These are phyloP conservation scores for Sepioteuthis lessoniana DNA, from an alignment of 2,888 invertebrate genomes.

Conservation along the genomic window DNA sequence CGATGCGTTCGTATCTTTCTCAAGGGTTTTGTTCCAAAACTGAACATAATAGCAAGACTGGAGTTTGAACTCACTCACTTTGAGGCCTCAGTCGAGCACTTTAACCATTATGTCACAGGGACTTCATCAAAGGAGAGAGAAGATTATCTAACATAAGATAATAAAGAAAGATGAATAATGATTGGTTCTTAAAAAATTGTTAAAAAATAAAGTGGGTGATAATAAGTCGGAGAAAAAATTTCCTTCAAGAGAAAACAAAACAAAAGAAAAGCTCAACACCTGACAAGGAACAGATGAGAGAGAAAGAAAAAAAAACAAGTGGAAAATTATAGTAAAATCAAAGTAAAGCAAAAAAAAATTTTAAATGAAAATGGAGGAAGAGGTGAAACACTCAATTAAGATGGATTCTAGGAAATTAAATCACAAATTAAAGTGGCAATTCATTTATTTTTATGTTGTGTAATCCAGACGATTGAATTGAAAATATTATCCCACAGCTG, in stretches of 20 bases:
- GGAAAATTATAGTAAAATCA: neutral
- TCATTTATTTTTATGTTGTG: too few species aligned
- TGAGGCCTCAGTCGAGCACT: too few species aligned
- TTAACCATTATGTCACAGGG: too few species aligned
- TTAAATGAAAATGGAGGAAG: neutral
- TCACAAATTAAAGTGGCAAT: too few species aligned
- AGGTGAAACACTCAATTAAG: neutral
- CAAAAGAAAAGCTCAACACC: neutral
- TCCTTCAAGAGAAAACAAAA: neutral
- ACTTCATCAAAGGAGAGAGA: too few species aligned
- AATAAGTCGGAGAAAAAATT: neutral
- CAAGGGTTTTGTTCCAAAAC: too few species aligned
- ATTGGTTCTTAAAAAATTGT: constrained; percentile 36
- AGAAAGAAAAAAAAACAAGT: neutral
- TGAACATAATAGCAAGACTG: too few species aligned
- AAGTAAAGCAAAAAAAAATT: neutral
- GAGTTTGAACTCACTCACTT: too few species aligned
- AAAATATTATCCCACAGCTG: too few species aligned
- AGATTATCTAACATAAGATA: too few species aligned
- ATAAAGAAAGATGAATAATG: neutral
- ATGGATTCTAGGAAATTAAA: neutral
- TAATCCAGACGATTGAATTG: too few species aligned
- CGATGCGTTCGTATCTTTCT: too few species aligned
- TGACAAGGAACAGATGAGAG: neutral
- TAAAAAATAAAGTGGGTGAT: neutral